Evolutionary conservation across 2,888 invertebrate genomes (phyloP), one percentile per base, ranked within the genome.

Genomic region (Piscicola geometra): DNA sequence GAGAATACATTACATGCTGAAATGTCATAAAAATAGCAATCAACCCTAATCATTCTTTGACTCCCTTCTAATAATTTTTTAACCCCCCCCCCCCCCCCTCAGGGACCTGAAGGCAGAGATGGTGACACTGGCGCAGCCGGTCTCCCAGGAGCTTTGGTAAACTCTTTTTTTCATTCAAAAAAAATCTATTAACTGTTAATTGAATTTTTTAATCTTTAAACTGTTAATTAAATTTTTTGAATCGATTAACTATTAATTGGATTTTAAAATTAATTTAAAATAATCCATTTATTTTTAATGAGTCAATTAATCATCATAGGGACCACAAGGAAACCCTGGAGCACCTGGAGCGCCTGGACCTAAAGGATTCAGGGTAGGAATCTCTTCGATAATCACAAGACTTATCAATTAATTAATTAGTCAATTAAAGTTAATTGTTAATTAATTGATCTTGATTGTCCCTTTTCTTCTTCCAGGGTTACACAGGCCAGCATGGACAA

Each of bases 401-500:
- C n/a, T 25, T 64, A 9, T 15, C 9, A 25, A 64, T n/a, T n/a
- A n/a, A n/a, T n/a, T n/a, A n/a, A n/a, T n/a, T n/a, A n/a, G n/a
- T n/a, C n/a, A n/a, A n/a, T 15, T 15, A 9, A 64, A 12, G 12
- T 21, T 64, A 64, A 64, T 64, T n/a, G n/a, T 64, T 9, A n/a
- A 12, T 64, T 64, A 64, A n/a, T n/a, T n/a, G n/a, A 15, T 64
- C n/a, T 12, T 28, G 2, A 71, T 5, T 52, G n/a, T 50, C 25
- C 28, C 30, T 70, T 21, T 41, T 41, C 28, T 28, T 28, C 28
- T 52, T 71, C 47, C n/a, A 76, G 76, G 76, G 76, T 35, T 66
- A 64, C 56, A 71, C 76, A 32, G 77, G 77, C n/a, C 50, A n/a
- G 15, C 15, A n/a, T n/a, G 78, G 78, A 12, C 33, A 50, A 25